These are phyloP conservation scores for Cydia amplana DNA, from an alignment of 1,140 invertebrate species.

Conservation along the genomic window DNA sequence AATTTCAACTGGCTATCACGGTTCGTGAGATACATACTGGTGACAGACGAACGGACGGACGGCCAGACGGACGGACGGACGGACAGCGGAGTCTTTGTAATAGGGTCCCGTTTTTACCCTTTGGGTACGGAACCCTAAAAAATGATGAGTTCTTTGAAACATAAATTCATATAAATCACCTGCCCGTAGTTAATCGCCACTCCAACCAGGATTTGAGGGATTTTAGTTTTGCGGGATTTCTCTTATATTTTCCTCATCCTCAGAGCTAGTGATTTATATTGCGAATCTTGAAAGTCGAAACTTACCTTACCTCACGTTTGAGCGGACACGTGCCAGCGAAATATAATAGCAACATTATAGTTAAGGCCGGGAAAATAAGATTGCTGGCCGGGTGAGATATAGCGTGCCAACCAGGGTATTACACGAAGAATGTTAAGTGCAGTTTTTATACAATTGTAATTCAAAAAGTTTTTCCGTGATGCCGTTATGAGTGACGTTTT, in stretches of 20 bases:
- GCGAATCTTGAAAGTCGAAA: constrained; percentile 15
- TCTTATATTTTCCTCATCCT: constrained; percentile 31
- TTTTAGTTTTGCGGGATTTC: constrained; percentile 3
- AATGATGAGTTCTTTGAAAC: background rate
- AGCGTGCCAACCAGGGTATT: background rate
- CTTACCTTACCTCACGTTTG: background rate
- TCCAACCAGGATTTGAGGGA: background rate
- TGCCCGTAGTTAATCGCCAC: background rate
- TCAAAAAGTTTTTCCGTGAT: no score
- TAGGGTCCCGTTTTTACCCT: no score
- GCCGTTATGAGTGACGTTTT: no score
- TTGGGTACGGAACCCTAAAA: no score
- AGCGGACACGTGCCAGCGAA: background rate
- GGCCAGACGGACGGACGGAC: no score
- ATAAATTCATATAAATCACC: constrained; percentile 4
- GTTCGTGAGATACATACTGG: no score
- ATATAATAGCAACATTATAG: background rate
- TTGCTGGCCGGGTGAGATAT: background rate
- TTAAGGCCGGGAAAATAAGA: background rate
- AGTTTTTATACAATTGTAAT: no score
- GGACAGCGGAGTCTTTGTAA: no score
- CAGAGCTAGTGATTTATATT: constrained; percentile 31
- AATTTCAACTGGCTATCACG: no score
- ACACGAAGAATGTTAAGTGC: background rate
- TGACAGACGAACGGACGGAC: no score